These are phyloP conservation scores for Toxonevra muliebris DNA, from an alignment of 2,888 invertebrate genomes.

Conservation along the genomic window DNA sequence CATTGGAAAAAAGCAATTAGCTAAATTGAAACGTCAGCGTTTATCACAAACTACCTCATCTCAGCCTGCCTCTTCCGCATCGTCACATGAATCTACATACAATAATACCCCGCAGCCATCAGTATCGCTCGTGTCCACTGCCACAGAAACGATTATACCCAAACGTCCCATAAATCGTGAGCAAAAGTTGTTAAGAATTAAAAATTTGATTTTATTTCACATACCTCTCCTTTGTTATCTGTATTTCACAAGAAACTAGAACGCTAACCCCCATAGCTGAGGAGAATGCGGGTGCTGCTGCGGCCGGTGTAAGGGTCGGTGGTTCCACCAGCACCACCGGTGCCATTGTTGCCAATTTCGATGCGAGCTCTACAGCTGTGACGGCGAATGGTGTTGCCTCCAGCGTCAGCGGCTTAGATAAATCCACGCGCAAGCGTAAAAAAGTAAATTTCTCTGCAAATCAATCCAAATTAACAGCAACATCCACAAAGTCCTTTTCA, in stretches of 20 bases:
- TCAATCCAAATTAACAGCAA: background rate
- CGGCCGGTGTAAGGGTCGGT: too few relatives aligned
- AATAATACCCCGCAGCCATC: too few relatives aligned
- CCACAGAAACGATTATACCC: too few relatives aligned
- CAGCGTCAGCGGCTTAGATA: constrained; percentile 10
- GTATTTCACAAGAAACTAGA: constrained; percentile 38
- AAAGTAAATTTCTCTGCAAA: constrained; percentile 16
- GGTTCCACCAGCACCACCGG: too few relatives aligned
- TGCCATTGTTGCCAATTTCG: too few relatives aligned
- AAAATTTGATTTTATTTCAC: constrained; percentile 34
- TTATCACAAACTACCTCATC: too few relatives aligned
- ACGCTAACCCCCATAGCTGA: constrained; percentile 16
- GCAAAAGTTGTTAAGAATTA: constrained; percentile 31
- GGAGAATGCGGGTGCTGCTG: background rate
- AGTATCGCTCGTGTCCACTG: too few relatives aligned
- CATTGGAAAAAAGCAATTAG: too few relatives aligned
- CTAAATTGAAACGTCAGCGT: too few relatives aligned
- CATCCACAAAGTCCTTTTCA: background rate
- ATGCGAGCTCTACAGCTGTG: too few relatives aligned
- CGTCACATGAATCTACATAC: too few relatives aligned
- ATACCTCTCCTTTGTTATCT: constrained; percentile 38
- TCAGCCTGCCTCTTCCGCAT: too few relatives aligned
- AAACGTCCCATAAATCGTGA: constrained; percentile 31
- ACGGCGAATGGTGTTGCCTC: background rate
- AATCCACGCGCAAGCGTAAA: constrained; percentile 2